Evolutionary conservation across 2,113 vertebrate genomes (phyloP).

Genomic region (Leptobrachium leishanense): DNA sequence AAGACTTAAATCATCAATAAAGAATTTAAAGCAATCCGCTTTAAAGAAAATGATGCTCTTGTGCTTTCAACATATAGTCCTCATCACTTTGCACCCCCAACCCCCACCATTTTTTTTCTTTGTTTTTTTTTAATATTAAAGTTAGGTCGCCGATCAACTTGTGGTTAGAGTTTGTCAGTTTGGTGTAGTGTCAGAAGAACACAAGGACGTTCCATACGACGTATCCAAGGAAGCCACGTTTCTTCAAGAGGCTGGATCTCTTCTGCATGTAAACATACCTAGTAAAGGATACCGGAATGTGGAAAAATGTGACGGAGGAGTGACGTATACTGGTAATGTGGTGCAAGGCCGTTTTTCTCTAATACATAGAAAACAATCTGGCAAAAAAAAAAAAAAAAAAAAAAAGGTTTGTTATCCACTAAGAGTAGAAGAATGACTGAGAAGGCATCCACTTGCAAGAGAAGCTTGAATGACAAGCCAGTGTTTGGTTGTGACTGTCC

Average conservation of each 20-base stretch:
- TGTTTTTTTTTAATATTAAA: conserved; percentile 47
- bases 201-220: not conserved
- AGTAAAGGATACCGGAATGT: conserved; percentile 43
- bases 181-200: conserved; percentile 48
- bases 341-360: conserved; percentile 50
- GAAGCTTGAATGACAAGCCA: conserved; percentile 69
- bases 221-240: conserved; percentile 8
- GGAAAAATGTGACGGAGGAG: conserved; percentile 41
- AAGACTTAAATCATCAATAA: conserved; percentile 44
- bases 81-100: conserved; percentile 19
- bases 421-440: conserved; percentile 59
- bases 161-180: conserved; percentile 48
- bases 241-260: conserved; percentile 40
- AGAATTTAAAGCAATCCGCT: conserved; percentile 65
- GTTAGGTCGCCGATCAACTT: conserved; percentile 52
- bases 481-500: conserved; percentile 61
- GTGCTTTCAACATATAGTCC: conserved; percentile 50
- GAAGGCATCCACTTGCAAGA: conserved; percentile 73
- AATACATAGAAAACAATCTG: conserved; percentile 53
- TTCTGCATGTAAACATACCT: conserved; percentile 56
- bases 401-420: conserved; percentile 51
- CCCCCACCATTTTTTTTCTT: not conserved
- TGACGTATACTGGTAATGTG: conserved; percentile 51
- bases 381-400: conserved; percentile 22
- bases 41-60: conserved; percentile 54